Percentiles rank a stretch among this genome's conserved stretches.
Evolutionary conservation across 2,113 vertebrate genomes (phyloP).

Genomic region (Micromys minutus): DNA sequence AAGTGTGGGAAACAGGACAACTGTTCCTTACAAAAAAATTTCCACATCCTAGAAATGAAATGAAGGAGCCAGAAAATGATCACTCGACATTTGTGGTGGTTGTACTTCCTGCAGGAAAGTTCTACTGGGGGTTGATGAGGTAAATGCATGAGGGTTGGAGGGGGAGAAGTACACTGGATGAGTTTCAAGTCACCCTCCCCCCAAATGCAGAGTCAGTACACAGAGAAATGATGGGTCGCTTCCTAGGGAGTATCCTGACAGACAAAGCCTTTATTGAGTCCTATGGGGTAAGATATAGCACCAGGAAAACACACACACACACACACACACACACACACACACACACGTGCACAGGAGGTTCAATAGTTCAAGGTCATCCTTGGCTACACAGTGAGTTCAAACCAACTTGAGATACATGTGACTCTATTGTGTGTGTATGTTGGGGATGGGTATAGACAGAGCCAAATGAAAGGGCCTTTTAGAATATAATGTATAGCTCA

Average conservation of each 20-base stretch:
- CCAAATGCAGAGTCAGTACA: neutral
- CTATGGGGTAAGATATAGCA: neutral
- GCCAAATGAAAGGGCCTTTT: neutral
- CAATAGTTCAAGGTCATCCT: neutral
- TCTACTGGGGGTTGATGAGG: neutral
- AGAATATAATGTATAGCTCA: neutral
- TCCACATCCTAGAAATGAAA: neutral
- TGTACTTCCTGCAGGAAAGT: neutral
- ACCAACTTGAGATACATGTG: neutral
- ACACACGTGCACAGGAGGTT: neutral
- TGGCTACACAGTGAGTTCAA: neutral
- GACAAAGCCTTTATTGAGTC: neutral
- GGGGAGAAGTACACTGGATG: neutral
- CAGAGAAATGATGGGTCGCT: neutral
- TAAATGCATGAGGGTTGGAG: neutral
- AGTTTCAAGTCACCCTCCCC: neutral
- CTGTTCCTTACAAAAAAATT: neutral
- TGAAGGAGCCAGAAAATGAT: neutral
- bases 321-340: neutral
- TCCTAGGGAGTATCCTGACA: neutral
- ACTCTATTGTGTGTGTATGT: neutral
- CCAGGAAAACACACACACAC: neutral
- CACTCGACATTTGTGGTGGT: neutral
- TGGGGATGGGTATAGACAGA: neutral
- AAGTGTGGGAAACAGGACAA: neutral